Evolutionary conservation across 2,797 vertebrate genomes (phyloP).

Genomic region (Poliocrania exsul): DNA sequence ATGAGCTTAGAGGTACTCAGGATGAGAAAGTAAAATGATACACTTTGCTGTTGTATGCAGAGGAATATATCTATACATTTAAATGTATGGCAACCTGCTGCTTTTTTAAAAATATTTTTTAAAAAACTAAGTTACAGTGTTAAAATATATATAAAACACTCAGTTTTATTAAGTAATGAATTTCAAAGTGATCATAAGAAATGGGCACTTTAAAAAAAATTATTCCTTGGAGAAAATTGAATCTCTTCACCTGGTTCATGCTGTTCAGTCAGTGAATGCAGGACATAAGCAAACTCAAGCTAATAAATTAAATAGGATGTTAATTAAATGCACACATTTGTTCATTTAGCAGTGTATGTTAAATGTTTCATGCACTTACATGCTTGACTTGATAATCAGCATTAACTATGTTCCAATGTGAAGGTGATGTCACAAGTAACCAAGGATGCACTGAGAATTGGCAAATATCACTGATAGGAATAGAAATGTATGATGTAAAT

Average conservation of each 20-base stretch:
- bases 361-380: not conserved
- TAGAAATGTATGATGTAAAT: not conserved
- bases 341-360: not conserved
- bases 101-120: not conserved
- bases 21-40: not conserved
- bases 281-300: not conserved
- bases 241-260: not conserved
- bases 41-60: not conserved
- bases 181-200: not conserved
- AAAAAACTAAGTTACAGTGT: not conserved
- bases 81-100: not conserved
- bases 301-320: not conserved
- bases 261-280: not conserved
- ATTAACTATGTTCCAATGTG: not conserved
- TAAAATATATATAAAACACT: not conserved
- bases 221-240: not conserved
- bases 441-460: not conserved
- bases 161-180: not conserved
- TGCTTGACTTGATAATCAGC: constrained; percentile 3
- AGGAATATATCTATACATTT: not conserved
- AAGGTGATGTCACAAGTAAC: not conserved
- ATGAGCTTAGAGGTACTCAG: not conserved
- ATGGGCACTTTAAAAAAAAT: not conserved
- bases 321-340: not conserved
- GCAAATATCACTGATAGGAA: not conserved